Evolutionary conservation across 2,113 vertebrate genomes (phyloP).

Genomic region (Panthera tigris): DNA sequence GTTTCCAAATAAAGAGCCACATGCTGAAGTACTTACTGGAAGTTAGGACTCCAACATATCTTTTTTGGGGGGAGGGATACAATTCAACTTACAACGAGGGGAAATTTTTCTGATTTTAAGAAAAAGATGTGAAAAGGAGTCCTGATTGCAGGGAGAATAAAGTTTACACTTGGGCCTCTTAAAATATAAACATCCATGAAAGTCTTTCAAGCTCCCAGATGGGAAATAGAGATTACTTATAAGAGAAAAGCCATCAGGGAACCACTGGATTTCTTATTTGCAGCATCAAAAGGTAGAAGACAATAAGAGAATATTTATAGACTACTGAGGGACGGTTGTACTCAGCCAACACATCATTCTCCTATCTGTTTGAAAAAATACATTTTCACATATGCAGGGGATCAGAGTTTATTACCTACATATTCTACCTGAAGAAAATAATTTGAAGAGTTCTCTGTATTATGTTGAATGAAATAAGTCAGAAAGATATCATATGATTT

Average conservation of each 20-base stretch:
- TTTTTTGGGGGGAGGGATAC: background rate
- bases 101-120: background rate
- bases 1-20: background rate
- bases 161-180: background rate
- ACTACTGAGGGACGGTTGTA: background rate
- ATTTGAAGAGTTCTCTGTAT: background rate
- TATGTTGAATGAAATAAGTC: no score
- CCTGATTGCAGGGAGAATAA: background rate
- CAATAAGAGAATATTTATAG: background rate
- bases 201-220: background rate
- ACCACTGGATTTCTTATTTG: background rate
- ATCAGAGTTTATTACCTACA: background rate
- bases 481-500: no score
- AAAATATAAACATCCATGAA: slow-evolving; percentile 12
- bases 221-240: background rate
- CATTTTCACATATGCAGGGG: background rate
- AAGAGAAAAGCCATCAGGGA: background rate
- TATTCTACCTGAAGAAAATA: background rate
- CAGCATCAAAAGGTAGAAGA: background rate
- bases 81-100: background rate
- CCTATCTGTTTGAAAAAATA: background rate
- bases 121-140: background rate
- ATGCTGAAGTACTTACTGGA: background rate
- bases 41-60: background rate
- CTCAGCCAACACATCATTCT: background rate